Evolutionary conservation across 2,888 invertebrate species (phyloP).

Genomic region (Napeogenes sylphis): DNA sequence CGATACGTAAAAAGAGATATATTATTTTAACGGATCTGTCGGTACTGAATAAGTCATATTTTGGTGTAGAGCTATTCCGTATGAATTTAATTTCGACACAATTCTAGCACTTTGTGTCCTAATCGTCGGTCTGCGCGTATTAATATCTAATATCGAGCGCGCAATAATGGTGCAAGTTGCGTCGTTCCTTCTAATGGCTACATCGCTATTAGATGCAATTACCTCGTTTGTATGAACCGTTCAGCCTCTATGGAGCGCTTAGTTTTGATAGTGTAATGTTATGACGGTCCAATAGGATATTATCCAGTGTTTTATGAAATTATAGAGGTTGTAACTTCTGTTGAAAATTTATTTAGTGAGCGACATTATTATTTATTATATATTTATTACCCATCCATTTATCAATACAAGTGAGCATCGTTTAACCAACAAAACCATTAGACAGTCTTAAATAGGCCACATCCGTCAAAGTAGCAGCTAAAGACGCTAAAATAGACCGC

Average conservation of each 20-base stretch:
- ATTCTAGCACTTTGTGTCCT: conserved; percentile 1
- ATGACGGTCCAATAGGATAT: conserved; percentile 3
- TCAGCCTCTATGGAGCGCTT: not conserved
- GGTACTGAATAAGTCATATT: not conserved
- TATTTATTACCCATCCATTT: not conserved
- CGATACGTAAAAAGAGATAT: too few species aligned
- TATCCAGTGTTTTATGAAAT: not conserved
- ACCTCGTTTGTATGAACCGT: conserved; percentile 6
- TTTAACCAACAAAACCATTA: not conserved
- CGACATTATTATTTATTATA: too few species aligned
- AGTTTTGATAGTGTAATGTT: conserved; percentile 4
- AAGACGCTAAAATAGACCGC: conserved; percentile 7
- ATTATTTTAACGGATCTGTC: too few species aligned
- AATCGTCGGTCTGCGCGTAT: conserved; percentile 5
- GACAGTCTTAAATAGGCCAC: conserved; percentile 5
- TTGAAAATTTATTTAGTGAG: too few species aligned
- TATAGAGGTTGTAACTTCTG: not conserved
- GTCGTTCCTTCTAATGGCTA: conserved; percentile 5
- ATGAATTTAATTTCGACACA: conserved; percentile 5
- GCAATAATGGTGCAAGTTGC: conserved; percentile 6
- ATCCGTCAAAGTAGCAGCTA: conserved; percentile 7
- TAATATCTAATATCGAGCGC: conserved; percentile 6
- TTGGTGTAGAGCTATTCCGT: not conserved
- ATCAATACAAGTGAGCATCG: not conserved
- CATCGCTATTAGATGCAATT: conserved; percentile 7